Percentiles rank a stretch among this genome's conserved stretches.
These are phyloP conservation scores for Trileptium ribeirensis DNA, from an alignment of 2,888 invertebrate species.

Conservation along the genomic window DNA sequence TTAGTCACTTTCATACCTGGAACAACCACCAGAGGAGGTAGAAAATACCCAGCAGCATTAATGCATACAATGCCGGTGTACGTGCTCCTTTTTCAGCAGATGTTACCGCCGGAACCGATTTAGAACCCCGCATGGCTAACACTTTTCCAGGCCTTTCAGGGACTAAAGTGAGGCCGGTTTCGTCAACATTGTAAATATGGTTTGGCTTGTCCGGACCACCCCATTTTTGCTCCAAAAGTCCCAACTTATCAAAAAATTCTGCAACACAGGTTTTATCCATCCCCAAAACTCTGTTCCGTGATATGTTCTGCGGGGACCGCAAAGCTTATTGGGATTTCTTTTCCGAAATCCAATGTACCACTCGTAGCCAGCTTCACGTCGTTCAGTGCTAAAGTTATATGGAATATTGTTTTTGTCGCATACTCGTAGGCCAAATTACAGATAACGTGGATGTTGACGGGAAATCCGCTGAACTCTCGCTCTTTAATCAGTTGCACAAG, in stretches of 20 bases:
- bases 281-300: neutral
- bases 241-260: neutral
- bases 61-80: neutral
- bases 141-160: neutral
- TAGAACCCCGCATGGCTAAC: neutral
- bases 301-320: neutral
- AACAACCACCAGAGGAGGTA: too few relatives aligned
- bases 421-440: neutral
- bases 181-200: neutral
- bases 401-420: neutral
- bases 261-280: neutral
- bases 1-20: too few relatives aligned
- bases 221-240: neutral
- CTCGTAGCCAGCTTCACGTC: neutral
- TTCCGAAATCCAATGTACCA: neutral
- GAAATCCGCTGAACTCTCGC: neutral
- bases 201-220: neutral
- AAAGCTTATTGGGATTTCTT: neutral
- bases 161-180: neutral
- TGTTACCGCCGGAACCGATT: neutral
- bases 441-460: neutral
- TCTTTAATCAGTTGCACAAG: neutral
- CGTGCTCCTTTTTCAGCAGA: neutral
- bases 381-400: neutral
- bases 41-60: neutral